Base-by-base conservation (phyloP, 2,888 invertebrate species). In the Pegoplata infirma region DNA sequence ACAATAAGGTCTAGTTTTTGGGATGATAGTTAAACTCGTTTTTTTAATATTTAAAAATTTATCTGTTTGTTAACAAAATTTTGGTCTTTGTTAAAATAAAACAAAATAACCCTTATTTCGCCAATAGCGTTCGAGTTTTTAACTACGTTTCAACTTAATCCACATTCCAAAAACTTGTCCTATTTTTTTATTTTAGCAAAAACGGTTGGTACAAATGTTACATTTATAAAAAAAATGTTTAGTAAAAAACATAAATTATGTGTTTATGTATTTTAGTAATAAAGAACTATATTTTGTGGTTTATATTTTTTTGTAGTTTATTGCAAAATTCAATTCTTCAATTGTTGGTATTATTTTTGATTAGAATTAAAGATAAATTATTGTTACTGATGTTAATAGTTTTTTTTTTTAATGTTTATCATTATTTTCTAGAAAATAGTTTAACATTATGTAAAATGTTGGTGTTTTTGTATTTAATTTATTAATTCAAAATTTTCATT, bases 381-480 rank as follows among this genome's bases (percentile, higher is more conserved):
- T 78, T 78, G 74, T 74, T 78, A 69, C 73, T 68, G 69, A 64
- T 64, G 67, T 56, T 61, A 71, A 71, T 66, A 71, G 76, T 76
- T 67, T 53, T 46, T 59, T 23, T 67, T 64, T 58, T 66, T 36
- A 19, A 56, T 36, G 16, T 40, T 59, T 46, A 28, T 66, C 51
- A 63, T 40, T 44, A 16, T 68, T 17, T 74, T 66, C 25, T 64
- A 78, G 53, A 68, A 74, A 71, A 75, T 79, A 79, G 66, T 79
- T 71, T 53, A 79, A 79, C 79, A 75, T 79, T 79, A 71, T 58
- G 40, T 19, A 53, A 63, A 74, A 79, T 79, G 79, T 79, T 78
- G 75, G 79, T 79, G 79, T 79, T 75, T 0, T 71, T 58, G n/a
- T 58, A 23, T 61, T 56, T 66, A 59, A 46, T 44, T 23, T 44